phyloP scores from a whole-genome alignment of 1,140 invertebrate species.

The Drosophila sturtevanti region DNA sequence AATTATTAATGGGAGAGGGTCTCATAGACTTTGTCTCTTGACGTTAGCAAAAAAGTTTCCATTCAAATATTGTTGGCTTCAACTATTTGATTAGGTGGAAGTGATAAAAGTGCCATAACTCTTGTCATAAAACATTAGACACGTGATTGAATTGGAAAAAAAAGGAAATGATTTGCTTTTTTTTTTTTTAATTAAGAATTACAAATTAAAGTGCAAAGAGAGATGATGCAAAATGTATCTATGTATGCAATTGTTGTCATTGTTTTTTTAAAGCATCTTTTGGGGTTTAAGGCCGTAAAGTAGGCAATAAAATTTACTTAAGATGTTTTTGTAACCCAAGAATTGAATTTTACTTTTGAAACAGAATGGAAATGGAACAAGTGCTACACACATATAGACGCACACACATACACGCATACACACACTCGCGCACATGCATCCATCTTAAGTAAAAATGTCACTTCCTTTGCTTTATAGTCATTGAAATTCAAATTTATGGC shows the following conservation, averaged over 20 bases:
- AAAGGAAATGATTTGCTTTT: too few species aligned
- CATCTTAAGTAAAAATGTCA: constrained; percentile 6
- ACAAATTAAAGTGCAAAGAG: not conserved
- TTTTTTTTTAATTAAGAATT: not conserved
- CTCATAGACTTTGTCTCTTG: constrained; percentile 23
- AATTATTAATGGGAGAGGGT: constrained; percentile 3
- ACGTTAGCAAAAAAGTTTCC: constrained; percentile 63
- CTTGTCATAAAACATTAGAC: not conserved
- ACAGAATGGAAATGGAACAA: not conserved
- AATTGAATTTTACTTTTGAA: not conserved
- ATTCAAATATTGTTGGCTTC: constrained; percentile 1
- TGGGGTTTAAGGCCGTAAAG: not conserved
- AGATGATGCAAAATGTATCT: not conserved
- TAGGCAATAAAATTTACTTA: not conserved
- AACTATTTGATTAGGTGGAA: not conserved
- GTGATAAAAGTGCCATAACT: not conserved
- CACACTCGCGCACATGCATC: not conserved
- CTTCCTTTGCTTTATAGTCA: not conserved
- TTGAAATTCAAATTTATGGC: constrained; percentile 25
- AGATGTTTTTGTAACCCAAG: not conserved
- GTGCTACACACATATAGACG: not conserved
- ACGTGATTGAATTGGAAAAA: not conserved
- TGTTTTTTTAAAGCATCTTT: not conserved
- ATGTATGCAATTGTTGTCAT: too few species aligned
- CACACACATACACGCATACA: not conserved